phyloP scores from a whole-genome alignment of 37 sponge, comb jelly and placozoan species.

The Dysidea cf. avara region DNA sequence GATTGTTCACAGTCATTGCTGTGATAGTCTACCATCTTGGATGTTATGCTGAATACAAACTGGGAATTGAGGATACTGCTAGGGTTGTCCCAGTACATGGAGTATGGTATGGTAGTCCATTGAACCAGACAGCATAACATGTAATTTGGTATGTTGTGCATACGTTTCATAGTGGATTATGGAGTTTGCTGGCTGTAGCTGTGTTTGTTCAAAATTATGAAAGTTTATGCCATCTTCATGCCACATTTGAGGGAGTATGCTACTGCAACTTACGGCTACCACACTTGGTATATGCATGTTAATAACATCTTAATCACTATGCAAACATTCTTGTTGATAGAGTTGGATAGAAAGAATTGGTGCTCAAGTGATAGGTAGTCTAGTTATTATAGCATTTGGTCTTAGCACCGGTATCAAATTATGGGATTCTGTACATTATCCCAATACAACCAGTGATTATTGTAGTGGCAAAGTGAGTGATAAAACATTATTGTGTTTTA shows the following conservation, averaged over 20 bases:
- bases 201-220: constrained; percentile 11
- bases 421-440: constrained; percentile 53
- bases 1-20: constrained; percentile 40
- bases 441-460: constrained; percentile 32
- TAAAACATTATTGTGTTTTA: too few relatives aligned
- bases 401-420: constrained; percentile 42
- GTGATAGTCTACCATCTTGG: constrained; percentile 87
- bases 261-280: constrained; percentile 76
- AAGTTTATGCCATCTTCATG: constrained; percentile 69
- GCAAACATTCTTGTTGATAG: constrained; percentile 3
- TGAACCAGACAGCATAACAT: too few relatives aligned
- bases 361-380: constrained; percentile 54
- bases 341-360: constrained; percentile 49
- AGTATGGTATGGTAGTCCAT: constrained; percentile 68
- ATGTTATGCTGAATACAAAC: constrained; percentile 76
- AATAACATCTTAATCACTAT: neutral
- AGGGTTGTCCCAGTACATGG: constrained; percentile 87
- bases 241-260: constrained; percentile 78
- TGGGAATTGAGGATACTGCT: constrained; percentile 81
- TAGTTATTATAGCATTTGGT: constrained; percentile 55
- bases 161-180: constrained; percentile 63
- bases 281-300: constrained; percentile 34
- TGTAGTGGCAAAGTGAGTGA: constrained; percentile 21
- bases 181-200: constrained; percentile 68
- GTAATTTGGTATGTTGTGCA: too few relatives aligned